Conservation (phyloP, 2,113 vertebrate species). For the Chaenogobius annularis region DNA sequence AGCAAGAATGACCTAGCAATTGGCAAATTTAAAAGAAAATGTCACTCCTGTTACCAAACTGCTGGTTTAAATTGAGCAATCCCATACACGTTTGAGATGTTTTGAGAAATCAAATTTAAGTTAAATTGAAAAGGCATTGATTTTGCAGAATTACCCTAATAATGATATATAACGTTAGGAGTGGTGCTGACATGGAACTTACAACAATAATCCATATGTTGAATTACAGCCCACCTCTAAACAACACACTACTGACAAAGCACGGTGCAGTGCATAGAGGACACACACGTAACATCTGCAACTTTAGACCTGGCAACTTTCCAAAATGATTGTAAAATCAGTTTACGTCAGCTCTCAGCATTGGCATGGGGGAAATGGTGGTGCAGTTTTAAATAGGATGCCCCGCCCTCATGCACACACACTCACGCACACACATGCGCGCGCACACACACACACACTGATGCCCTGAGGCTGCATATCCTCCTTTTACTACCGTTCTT, state of each 20-base stretch:
- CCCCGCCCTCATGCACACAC: slow-evolving; percentile 1
- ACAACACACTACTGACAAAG: background rate
- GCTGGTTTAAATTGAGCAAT: too few species aligned
- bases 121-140: too few species aligned
- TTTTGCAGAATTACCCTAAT: too few species aligned
- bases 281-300: background rate
- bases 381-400: slow-evolving; percentile 73
- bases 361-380: slow-evolving; percentile 48
- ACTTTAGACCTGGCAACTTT: background rate
- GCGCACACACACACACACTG: background rate
- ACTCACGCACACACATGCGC: background rate
- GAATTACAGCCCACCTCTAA: background rate
- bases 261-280: background rate
- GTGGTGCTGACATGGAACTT: background rate
- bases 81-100: too few species aligned
- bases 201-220: background rate
- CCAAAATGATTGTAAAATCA: background rate
- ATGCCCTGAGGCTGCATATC: slow-evolving; percentile 59
- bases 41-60: too few species aligned
- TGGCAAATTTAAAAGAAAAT: too few species aligned
- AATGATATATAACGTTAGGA: too few species aligned
- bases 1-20: too few species aligned
- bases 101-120: too few species aligned
- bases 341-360: slow-evolving; percentile 24
- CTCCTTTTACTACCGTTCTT: slow-evolving; percentile 62